phyloP scores from a whole-genome alignment of 2,888 invertebrate species.

The Crossocerus cetratus region DNA sequence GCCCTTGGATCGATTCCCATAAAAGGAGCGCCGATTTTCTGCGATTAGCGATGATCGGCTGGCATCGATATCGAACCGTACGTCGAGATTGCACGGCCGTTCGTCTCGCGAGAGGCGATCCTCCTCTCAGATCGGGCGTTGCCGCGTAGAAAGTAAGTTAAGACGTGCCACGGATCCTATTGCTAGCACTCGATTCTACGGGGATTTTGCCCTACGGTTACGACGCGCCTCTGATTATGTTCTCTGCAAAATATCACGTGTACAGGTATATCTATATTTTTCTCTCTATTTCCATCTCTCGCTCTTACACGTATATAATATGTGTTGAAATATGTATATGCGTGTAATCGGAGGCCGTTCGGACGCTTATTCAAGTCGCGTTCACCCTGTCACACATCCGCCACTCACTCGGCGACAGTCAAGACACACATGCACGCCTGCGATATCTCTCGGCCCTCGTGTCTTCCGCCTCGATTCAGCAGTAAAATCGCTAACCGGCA shows the following conservation, averaged over 20 bases:
- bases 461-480: conserved; percentile 35
- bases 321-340: conserved; percentile 34
- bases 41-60: neutral
- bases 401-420: conserved; percentile 12
- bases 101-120: conserved; percentile 33
- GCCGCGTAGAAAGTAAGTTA: conserved; percentile 56
- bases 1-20: neutral
- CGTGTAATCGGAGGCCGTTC: conserved; percentile 45
- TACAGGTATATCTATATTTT: conserved; percentile 54
- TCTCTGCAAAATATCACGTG: conserved; percentile 73
- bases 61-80: conserved; percentile 26
- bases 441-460: conserved; percentile 11
- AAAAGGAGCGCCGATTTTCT: neutral
- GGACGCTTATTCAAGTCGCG: conserved; percentile 27
- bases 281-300: conserved; percentile 41
- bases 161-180: conserved; percentile 23
- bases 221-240: conserved; percentile 73
- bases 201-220: conserved; percentile 53
- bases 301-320: conserved; percentile 18
- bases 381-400: conserved; percentile 15
- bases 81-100: conserved; percentile 57
- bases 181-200: conserved; percentile 55
- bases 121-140: conserved; percentile 39
- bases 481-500: conserved; percentile 61
- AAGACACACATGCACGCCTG: conserved; percentile 6